A percentile compares a stretch with the other conserved stretches of the same genome.
Evolutionary conservation across 2,797 vertebrate species (phyloP).

Genomic region (Squalus acanthias): DNA sequence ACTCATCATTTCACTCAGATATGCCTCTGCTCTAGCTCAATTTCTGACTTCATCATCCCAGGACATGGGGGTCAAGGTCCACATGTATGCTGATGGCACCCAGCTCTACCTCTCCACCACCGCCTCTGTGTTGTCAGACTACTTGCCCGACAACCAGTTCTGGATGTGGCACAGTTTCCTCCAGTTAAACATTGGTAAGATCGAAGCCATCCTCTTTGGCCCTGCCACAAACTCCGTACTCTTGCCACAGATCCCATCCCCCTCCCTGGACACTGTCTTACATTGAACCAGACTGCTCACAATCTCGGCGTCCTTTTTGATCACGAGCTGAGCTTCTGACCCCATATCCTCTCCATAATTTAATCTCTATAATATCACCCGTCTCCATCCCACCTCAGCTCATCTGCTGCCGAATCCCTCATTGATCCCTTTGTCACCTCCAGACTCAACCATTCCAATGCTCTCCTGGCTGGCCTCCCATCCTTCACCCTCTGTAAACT

Average conservation of each 20-base stretch:
- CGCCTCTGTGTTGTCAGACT: neutral
- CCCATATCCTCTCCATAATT: neutral
- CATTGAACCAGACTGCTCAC: neutral
- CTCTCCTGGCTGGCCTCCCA: neutral
- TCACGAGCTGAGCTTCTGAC: neutral
- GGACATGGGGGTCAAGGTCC: neutral
- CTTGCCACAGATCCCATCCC: neutral
- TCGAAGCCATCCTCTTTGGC: neutral
- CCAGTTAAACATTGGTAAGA: neutral
- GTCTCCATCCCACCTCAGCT: neutral
- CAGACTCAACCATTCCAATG: neutral
- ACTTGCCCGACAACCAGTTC: neutral
- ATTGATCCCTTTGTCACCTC: neutral
- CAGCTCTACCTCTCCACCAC: neutral
- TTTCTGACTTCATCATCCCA: neutral
- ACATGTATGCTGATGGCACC: neutral
- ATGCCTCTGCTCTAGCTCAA: neutral
- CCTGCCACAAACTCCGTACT: neutral
- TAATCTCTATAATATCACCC: neutral
- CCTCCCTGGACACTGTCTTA: neutral
- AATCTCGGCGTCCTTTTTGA: neutral
- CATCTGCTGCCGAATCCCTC: neutral
- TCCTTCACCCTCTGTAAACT: neutral
- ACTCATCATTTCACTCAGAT: neutral
- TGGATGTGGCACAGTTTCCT: neutral